Evolutionary conservation across 2,888 invertebrate genomes (phyloP), one percentile per base, ranked within the genome.

Genomic region (Xestia rhomboidea): DNA sequence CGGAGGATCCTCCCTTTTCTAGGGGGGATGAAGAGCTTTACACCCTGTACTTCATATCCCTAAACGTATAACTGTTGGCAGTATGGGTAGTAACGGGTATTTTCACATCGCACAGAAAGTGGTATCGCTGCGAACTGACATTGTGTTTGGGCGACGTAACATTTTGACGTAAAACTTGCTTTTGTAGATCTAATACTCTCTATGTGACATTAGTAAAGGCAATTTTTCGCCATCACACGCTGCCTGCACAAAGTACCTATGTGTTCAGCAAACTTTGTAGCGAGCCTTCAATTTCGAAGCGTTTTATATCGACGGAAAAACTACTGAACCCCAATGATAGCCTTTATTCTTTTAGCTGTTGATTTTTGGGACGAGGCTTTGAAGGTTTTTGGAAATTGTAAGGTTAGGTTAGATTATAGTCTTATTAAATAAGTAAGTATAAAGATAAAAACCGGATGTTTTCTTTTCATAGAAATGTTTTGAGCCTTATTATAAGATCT

Each of bases 201-300:
- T 18, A 5, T 5, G 10, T 24, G 51, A n/a, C 4, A 60, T 34
- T 70, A 70, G 54, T 51, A 63, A 49, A 70, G 76, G 44, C 51
- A 68, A n/a, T n/a, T n/a, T n/a, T n/a, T n/a, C n/a, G n/a, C n/a
- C n/a, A n/a, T n/a, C n/a, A n/a, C n/a, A n/a, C n/a, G n/a, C n/a
- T n/a, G n/a, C n/a, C n/a, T n/a, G n/a, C n/a, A n/a, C n/a, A n/a
- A n/a, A n/a, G n/a, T n/a, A n/a, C n/a, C n/a, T 82, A 44, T 73
- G 73, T 54, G 62, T 24, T 73, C 57, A 21, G 69, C 44, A 82
- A 82, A 77, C 73, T 77, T 81, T 24, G 41, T 44, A 21, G 18
- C 44, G 34, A 49, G 62, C 57, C 15, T 46, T 30, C 63, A 73
- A 69, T 82, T 63, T 73, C 46, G 49, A 30, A 34, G 8, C 21